phyloP scores from a whole-genome alignment of 2,888 invertebrate genomes.

The Palloptera scutellata region DNA sequence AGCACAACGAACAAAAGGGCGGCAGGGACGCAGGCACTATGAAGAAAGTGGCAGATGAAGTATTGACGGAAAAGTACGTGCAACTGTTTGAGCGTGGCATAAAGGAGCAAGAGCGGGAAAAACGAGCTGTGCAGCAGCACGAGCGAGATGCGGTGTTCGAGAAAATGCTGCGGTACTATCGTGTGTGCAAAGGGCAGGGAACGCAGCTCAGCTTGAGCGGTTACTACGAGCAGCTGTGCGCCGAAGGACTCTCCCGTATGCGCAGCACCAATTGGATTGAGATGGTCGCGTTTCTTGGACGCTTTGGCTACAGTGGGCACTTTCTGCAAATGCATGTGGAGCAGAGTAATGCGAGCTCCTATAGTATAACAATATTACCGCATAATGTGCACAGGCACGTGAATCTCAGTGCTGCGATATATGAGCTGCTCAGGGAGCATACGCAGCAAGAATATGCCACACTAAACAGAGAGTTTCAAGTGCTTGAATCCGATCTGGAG shows the following conservation, averaged over 20 bases:
- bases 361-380: slow-evolving; percentile 45
- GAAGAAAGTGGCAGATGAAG: slow-evolving; percentile 46
- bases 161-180: slow-evolving; percentile 50
- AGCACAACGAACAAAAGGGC: slow-evolving; percentile 28
- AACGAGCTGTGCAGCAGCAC: background rate
- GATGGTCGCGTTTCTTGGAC: slow-evolving; percentile 43
- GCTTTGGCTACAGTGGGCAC: slow-evolving; percentile 51
- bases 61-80: slow-evolving; percentile 45
- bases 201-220: slow-evolving; percentile 31
- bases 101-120: background rate
- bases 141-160: slow-evolving; percentile 35
- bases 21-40: slow-evolving; percentile 37
- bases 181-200: slow-evolving; percentile 38
- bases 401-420: slow-evolving; percentile 41
- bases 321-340: slow-evolving; percentile 46
- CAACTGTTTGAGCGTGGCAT: slow-evolving; percentile 29
- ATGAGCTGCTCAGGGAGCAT: slow-evolving; percentile 39
- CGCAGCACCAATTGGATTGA: slow-evolving; percentile 44
- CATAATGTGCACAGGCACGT: slow-evolving; percentile 43
- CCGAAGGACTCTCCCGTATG: slow-evolving; percentile 13
- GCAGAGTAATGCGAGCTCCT: slow-evolving; percentile 45
- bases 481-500: slow-evolving; percentile 41
- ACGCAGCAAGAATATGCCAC: slow-evolving; percentile 19
- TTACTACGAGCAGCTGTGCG: slow-evolving; percentile 43
- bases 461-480: slow-evolving; percentile 39